Evolutionary conservation across 2,113 vertebrate genomes (phyloP), one percentile per base, ranked within the genome.

Genomic region (Eudyptes chrysolophus): DNA sequence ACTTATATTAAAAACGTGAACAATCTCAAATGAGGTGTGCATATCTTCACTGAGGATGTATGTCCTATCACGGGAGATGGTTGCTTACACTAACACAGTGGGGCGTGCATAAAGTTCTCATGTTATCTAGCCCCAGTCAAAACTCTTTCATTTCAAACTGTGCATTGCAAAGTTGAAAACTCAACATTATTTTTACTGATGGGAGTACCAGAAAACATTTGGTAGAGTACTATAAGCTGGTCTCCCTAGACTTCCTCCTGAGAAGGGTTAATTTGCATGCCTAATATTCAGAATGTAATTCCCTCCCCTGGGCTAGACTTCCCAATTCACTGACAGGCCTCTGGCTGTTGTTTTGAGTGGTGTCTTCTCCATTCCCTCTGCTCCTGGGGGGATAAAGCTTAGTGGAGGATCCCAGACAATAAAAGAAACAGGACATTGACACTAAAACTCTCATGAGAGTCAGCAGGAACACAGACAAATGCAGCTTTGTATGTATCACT

Each of bases 181-280:
- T 42, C 40, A 81, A 68, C 29, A 9, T 38, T 88, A 22, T 26
- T 89, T 89, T 72, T 61, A 51, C 40, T 38, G 21, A 54, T 48
- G 14, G 25, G n/a, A 80, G n/a, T 65, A 87, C 16, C 27, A 77
- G 61, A 85, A 90, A 83, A 54, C 36, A 40, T 52, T 93, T 80
- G 48, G 49, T 72, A 44, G 44, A 77, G 11, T 22, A 36, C 30
- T 84, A 26, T n/a, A 74, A 75, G 11, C 54, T 74, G 24, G 16
- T 66, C 51, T 88, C 76, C 29, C 68, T 32, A 51, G 89, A 87
- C 54, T 62, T 84, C 32, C 55, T 27, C 46, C 34, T 62, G 46
- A 86, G 86, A 70, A 87, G 46, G 60, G 83, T 68, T 94, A 89
- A 94, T 94, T 92, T 94, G 80, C 86, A 74, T 96, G 76, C 51